Base-by-base conservation (phyloP, 2,888 invertebrate genomes). In the Himalopsyche tibetana region DNA sequence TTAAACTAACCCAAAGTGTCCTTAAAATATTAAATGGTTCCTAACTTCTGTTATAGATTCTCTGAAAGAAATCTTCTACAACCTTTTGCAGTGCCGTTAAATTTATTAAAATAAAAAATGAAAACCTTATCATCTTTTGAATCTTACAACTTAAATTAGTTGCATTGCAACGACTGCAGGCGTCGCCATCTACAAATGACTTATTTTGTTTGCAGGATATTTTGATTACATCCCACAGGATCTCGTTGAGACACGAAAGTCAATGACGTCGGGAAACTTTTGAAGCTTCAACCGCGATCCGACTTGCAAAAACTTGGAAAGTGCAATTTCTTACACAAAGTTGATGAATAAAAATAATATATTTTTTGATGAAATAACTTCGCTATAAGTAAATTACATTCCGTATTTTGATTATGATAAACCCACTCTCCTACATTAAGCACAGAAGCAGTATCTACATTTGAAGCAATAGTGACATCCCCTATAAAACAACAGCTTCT, bases 181-280 rank as follows among this genome's bases (percentile, higher is more conserved):
- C 19, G 63, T 63, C 63, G 63, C 63, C 63, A 63, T 5, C n/a
- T 11, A 19, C 63, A 63, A 19, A 63, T 63, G 63, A 63, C 19
- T 19, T 63, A 63, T 63, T 63, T 63, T 63, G 9, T 19, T n/a
- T 28, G 63, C 63, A 28, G 19, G 63, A 63, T 63, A 19, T 63
- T 63, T 63, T 63, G 63, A 63, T 63, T 63, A 63, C 63, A 63
- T 63, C 63, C 63, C 63, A 11, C 28, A 11, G 8, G 19, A 63
- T 63, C 63, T 63, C 63, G 6, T n/a, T 19, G 63, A 6, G 63
- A 28, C 19, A 15, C 63, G n/a, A 28, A 63, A 19, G 63, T 63
- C 63, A 19, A 63, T 28, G 63, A 28, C 63, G 63, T 9, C 15
- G 63, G 63, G 28, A 63, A 63, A 63, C 19, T 63, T 63, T n/a